Percentiles rank a stretch among this genome's conserved stretches.
These are phyloP conservation scores for Xenus cinereus DNA, from an alignment of 2,113 vertebrate genomes.

Conservation along the genomic window DNA sequence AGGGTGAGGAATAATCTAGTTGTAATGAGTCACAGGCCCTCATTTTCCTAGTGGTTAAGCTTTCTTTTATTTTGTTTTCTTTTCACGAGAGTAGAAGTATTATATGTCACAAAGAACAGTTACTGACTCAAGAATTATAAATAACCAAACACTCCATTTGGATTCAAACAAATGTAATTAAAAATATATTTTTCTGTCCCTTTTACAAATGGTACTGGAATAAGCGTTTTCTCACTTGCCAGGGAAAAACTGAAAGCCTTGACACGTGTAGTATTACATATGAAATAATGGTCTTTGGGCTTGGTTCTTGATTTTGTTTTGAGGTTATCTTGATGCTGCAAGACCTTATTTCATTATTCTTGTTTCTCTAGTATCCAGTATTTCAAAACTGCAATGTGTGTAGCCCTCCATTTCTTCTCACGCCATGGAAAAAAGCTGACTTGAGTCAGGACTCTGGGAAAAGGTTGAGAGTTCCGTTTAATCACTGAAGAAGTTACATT, in stretches of 20 bases:
- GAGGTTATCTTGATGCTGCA: background rate
- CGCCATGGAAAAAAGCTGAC: background rate
- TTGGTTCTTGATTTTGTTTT: background rate
- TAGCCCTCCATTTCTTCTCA: background rate
- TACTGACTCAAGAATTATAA: background rate
- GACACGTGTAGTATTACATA: background rate
- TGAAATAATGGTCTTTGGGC: background rate
- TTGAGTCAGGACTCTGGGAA: background rate
- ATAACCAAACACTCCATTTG: background rate
- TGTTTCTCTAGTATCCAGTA: background rate
- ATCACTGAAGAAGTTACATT: background rate
- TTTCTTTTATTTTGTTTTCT: background rate
- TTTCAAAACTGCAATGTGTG: background rate
- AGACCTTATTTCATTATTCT: background rate
- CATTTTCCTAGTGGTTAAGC: background rate
- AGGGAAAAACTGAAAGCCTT: background rate
- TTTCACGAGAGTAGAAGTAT: background rate
- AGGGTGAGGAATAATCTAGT: background rate
- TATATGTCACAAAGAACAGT: background rate
- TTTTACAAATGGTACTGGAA: background rate
- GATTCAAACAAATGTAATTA: background rate
- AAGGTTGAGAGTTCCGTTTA: background rate
- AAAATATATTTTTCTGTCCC: background rate
- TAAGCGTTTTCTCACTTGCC: background rate
- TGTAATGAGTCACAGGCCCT: background rate